phyloP scores from a whole-genome alignment of 1,140 invertebrate species.

The Philotrypesis tridentata region DNA sequence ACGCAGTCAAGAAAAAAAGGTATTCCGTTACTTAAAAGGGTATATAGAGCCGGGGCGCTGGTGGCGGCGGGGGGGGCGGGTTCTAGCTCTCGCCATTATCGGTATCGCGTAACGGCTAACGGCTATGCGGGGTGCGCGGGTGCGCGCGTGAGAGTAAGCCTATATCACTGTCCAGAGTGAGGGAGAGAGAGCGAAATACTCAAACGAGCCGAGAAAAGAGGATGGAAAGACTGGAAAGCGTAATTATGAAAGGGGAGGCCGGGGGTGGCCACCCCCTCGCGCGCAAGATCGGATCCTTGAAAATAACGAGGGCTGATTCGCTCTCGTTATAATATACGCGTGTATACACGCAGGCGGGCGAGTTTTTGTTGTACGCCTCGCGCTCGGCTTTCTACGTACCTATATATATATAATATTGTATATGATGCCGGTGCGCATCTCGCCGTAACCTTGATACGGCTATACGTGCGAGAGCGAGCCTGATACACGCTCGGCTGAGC shows the following conservation, averaged over 20 bases:
- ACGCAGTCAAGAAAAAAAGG: not conserved
- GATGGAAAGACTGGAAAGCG: not conserved
- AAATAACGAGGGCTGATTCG: not conserved
- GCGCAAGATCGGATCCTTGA: not conserved
- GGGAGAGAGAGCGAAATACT: no score
- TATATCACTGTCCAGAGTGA: not conserved
- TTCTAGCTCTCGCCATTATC: not conserved
- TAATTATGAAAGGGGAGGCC: not conserved
- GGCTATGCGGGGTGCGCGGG: no score
- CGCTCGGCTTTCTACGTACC: not conserved
- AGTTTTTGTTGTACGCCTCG: not conserved
- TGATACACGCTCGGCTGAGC: not conserved
- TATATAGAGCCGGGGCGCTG: not conserved
- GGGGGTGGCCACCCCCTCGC: not conserved
- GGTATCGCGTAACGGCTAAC: conserved; percentile 1
- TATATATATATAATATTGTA: no score
- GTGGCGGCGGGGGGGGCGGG: no score
- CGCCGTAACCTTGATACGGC: not conserved
- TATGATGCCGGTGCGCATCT: not conserved
- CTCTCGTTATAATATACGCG: conserved; percentile 2
- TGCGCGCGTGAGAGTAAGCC: not conserved
- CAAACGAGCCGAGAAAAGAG: not conserved
- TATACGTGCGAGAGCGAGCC: not conserved
- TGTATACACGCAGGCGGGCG: not conserved
- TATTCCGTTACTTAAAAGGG: conserved; percentile 13